Base-by-base conservation (phyloP, 35 echinoderm and acorn worm genomes). In the Stichopus chloronotus region DNA sequence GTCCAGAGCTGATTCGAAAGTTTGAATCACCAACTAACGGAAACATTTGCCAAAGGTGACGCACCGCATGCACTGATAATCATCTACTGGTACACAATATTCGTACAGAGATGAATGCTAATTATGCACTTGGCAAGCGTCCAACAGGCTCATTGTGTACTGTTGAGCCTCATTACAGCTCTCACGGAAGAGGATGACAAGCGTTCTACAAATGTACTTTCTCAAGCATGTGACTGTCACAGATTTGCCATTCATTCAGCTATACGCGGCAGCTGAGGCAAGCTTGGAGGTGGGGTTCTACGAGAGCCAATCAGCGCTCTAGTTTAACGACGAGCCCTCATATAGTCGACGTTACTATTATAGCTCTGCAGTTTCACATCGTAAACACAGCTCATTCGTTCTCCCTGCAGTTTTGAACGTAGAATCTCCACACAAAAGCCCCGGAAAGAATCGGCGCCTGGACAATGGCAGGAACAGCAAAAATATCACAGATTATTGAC, bases 401-500 rank as follows among this genome's bases (percentile, higher is more conserved):
- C 56, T 56, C 30, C n/a, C 5, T 56, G 81, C 16, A 81, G 78
- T 81, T 43, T 43, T 81, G 16, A 56, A 84, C 52, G 81, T 6
- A 10, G 0, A 21, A 17, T 21, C 19, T 21, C 56, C 17, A 14
- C 56, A 14, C 16, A 7, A 10, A 9, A 54, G 12, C 56, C 56
- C 17, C 52, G 79, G 17, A 84, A 84, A 55, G 53, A 56, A 56
- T 20, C 53, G 81, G 56, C 69, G 30, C 69, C 69, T 16, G 1
- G 0, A 84, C 6, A 84, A 88, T 88, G 86, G 86, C 55, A 5
- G 58, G 23, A 69, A 88, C 7, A 9, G 59, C 21, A 12, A 63
- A 23, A 17, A 88, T 88, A 30, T 88, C 86, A 16, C 61, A 88
- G 13, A 6, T 94, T 54, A 43, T 94, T 10, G 68, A 81, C 52